Conservation (phyloP, 2,797 vertebrate species). For the Molossus alvarezi region DNA sequence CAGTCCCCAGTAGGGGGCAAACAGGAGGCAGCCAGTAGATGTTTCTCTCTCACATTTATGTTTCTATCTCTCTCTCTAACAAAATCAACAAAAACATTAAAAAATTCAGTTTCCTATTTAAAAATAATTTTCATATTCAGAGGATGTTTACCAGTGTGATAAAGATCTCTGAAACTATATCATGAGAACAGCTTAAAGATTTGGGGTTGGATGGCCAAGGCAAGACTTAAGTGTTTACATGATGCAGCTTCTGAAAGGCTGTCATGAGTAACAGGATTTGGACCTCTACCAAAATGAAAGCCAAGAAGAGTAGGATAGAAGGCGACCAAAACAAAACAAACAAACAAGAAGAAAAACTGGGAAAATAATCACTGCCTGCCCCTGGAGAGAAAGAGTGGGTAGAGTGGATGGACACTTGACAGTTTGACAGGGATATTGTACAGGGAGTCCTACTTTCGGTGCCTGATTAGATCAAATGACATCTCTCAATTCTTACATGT, state of each 20-base stretch:
- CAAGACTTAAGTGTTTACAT: background rate
- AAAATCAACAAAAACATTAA: no score
- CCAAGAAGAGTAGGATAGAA: background rate
- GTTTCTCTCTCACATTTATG: no score
- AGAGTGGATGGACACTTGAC: background rate
- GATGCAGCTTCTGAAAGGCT: background rate
- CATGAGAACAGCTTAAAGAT: background rate
- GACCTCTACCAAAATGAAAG: slow-evolving; percentile 31
- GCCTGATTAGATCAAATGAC: background rate
- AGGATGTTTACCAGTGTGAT: background rate
- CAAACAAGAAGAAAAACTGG: background rate
- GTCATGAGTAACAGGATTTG: slow-evolving; percentile 2
- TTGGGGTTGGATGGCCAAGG: background rate
- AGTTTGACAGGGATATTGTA: background rate
- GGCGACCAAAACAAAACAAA: background rate
- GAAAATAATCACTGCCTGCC: background rate
- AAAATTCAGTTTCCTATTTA: no score
- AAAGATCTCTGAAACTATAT: background rate
- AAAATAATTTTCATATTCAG: slow-evolving; percentile 38
- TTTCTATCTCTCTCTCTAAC: no score
- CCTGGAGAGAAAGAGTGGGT: background rate
- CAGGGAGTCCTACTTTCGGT: background rate
- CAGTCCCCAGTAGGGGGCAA: no score
- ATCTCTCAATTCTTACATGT: background rate
- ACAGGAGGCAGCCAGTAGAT: no score